Conservation (phyloP, 1,140 invertebrate genomes). For the Galendromus occidentalis region DNA sequence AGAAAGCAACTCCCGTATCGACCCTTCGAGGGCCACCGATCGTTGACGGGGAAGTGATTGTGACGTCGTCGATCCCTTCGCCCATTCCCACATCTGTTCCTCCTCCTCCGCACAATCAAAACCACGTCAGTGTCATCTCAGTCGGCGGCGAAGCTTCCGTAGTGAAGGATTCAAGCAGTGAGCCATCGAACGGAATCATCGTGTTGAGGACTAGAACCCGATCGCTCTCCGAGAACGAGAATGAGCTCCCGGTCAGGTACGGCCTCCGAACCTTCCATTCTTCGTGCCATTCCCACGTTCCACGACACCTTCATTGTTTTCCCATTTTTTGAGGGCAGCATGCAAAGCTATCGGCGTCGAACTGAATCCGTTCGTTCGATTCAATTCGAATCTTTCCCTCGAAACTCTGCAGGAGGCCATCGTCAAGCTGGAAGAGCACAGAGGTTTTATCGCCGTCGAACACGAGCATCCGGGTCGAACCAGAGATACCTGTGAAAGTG, state of each 20-base stretch:
- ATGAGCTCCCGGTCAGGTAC: not conserved
- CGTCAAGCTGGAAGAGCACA: slow-evolving; percentile 6
- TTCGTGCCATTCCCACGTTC: no score
- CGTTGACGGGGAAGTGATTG: not conserved
- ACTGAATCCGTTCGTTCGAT: no score
- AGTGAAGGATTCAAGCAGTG: slow-evolving; percentile 1
- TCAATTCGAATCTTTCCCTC: no score
- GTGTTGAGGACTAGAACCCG: slow-evolving; percentile 7
- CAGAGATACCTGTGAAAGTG: not conserved
- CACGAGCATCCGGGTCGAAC: not conserved
- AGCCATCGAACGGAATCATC: not conserved
- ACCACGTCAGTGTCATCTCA: slow-evolving; percentile 2
- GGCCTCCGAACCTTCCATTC: not conserved
- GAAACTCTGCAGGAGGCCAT: not conserved
- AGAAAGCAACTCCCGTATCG: not conserved
- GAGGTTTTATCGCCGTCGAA: not conserved
- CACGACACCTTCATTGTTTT: no score
- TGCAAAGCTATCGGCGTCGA: no score
- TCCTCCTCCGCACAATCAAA: not conserved
- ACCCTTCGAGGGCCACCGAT: not conserved
- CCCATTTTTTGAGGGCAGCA: no score
- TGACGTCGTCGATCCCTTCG: not conserved
- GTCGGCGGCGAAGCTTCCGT: not conserved
- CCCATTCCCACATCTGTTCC: not conserved
- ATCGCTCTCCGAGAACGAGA: not conserved